A percentile compares a stretch with the other conserved stretches of the same genome.
These are phyloP conservation scores for Ictidomys tridecemlineatus DNA, from an alignment of 2,113 vertebrate genomes.

Conservation along the genomic window DNA sequence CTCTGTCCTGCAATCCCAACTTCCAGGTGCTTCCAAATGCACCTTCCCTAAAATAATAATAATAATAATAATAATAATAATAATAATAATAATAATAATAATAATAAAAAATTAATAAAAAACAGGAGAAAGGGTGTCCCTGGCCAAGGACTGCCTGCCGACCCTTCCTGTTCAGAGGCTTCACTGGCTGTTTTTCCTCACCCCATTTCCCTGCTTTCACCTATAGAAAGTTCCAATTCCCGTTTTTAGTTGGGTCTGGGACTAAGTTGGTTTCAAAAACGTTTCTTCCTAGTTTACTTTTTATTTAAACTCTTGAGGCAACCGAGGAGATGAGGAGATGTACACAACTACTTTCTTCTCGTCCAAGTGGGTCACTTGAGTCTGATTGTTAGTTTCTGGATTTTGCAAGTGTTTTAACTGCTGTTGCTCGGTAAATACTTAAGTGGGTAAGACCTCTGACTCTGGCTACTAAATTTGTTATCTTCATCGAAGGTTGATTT, in stretches of 20 bases:
- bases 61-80: not conserved
- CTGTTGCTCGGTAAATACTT: not conserved
- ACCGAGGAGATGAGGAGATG: not conserved
- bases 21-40: not conserved
- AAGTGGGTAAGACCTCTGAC: not conserved
- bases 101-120: too few relatives aligned
- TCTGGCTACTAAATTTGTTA: not conserved
- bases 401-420: not conserved
- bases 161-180: not conserved
- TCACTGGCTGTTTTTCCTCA: not conserved
- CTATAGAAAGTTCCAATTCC: not conserved
- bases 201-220: not conserved
- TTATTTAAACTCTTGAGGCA: not conserved
- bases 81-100: too few relatives aligned
- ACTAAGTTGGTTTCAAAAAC: not conserved
- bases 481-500: not conserved
- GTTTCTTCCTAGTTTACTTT: slow-evolving; percentile 7
- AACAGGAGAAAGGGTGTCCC: not conserved
- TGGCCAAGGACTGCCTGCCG: not conserved
- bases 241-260: not conserved
- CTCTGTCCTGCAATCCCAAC: not conserved
- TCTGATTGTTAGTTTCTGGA: not conserved
- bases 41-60: not conserved
- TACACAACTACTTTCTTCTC: not conserved
- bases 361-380: not conserved